Conservation (phyloP, 2,797 vertebrate genomes). For the Aplochiton taeniatus region DNA sequence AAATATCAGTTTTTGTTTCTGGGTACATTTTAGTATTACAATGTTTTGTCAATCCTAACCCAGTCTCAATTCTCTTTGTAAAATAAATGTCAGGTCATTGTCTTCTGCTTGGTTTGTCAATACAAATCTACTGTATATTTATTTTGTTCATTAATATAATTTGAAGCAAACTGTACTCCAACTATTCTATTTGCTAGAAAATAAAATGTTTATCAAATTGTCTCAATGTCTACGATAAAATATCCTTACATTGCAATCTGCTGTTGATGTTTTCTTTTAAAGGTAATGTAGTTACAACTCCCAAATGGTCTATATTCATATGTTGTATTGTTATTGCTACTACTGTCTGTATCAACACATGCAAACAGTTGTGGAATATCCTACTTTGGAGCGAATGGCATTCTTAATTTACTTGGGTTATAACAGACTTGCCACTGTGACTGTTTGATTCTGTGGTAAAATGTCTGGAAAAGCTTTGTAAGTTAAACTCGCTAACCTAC, state of each 20-base stretch:
- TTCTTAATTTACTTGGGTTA: constrained; percentile 23
- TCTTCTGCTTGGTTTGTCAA: constrained; percentile 52
- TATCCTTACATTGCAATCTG: background rate
- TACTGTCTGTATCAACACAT: constrained; percentile 20
- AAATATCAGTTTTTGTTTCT: constrained; percentile 4
- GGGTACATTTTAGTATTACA: background rate
- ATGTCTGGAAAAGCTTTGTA: constrained; percentile 29
- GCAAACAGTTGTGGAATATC: constrained; percentile 12
- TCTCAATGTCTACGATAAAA: no score
- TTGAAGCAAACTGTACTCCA: constrained; percentile 25
- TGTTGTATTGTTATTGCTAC: constrained; percentile 33
- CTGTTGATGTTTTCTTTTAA: constrained; percentile 11
- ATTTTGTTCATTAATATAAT: constrained; percentile 38
- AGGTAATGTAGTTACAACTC: constrained; percentile 19
- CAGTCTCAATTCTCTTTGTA: constrained; percentile 35
- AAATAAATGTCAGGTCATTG: constrained; percentile 20
- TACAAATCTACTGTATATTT: constrained; percentile 32
- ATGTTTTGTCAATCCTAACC: constrained; percentile 4
- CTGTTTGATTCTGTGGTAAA: constrained; percentile 20
- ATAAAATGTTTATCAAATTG: constrained; percentile 8
- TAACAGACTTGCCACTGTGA: constrained; percentile 71
- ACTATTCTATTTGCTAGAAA: constrained; percentile 38
- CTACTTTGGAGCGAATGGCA: constrained; percentile 9
- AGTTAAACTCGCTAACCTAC: constrained; percentile 31
- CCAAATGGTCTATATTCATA: constrained; percentile 21